Conservation (phyloP, 2,888 invertebrate genomes). For the Drosophila planitibia region DNA sequence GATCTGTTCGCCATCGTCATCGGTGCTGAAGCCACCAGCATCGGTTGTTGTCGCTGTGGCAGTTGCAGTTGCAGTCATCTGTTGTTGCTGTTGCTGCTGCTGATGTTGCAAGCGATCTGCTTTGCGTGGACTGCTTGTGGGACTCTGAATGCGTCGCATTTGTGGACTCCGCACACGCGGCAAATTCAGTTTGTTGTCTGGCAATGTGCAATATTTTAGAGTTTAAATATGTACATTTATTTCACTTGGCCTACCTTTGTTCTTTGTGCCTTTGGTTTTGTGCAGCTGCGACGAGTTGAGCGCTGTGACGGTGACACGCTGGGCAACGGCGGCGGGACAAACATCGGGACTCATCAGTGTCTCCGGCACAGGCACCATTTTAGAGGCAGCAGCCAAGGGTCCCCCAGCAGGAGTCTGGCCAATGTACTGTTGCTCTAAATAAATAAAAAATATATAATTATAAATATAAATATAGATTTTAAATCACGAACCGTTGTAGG, state of each 20-base stretch:
- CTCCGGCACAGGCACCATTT: slow-evolving; percentile 95
- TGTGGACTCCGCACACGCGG: slow-evolving; percentile 84
- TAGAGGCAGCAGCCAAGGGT: slow-evolving; percentile 92
- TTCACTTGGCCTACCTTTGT: slow-evolving; percentile 77
- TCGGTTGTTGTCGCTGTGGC: slow-evolving; percentile 68
- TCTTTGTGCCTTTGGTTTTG: slow-evolving; percentile 83
- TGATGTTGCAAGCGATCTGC: slow-evolving; percentile 21
- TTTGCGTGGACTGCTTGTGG: slow-evolving; percentile 84
- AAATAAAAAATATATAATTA: not conserved
- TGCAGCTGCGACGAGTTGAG: slow-evolving; percentile 82
- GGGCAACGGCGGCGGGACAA: slow-evolving; percentile 84
- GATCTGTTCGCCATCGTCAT: slow-evolving; percentile 88
- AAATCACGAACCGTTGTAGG: slow-evolving; percentile 80
- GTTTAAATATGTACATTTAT: not conserved
- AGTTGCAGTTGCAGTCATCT: slow-evolving; percentile 9
- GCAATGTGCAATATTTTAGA: not conserved
- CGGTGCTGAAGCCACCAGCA: slow-evolving; percentile 86
- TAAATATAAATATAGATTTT: not conserved
- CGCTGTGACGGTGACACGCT: slow-evolving; percentile 80
- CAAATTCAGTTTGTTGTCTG: slow-evolving; percentile 84
- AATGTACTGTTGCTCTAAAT: slow-evolving; percentile 76
- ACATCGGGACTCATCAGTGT: slow-evolving; percentile 93
- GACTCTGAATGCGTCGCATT: slow-evolving; percentile 82
- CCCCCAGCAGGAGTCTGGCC: slow-evolving; percentile 75
- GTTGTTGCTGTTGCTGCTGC: slow-evolving; percentile 26